Evolutionary conservation across 2,888 invertebrate genomes (phyloP).

Genomic region (Tillus elongatus): DNA sequence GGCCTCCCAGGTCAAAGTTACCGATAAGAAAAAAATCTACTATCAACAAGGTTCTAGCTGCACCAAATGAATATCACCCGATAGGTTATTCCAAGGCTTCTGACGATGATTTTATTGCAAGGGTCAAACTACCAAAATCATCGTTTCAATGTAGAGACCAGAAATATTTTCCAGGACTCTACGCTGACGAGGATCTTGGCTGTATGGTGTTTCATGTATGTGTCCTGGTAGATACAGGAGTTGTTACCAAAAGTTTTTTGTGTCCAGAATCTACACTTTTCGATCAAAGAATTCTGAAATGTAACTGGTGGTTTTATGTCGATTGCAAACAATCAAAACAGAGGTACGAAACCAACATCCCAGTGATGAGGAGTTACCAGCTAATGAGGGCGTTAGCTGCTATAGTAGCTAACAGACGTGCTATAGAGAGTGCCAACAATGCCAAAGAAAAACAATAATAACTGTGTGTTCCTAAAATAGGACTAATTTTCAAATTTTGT

Average conservation of each 20-base stretch:
- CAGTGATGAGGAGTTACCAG: background rate
- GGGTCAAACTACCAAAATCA: background rate
- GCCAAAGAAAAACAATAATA: too few relatives aligned
- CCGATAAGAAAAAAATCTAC: too few relatives aligned
- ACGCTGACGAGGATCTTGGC: constrained; percentile 2
- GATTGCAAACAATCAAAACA: background rate
- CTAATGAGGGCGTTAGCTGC: background rate
- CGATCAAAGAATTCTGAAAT: constrained; percentile 1
- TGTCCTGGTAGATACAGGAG: background rate
- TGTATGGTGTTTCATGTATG: constrained; percentile 2
- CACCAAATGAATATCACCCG: constrained; percentile 1
- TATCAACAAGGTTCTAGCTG: background rate
- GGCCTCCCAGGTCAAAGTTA: too few relatives aligned
- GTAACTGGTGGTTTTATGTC: constrained; percentile 3
- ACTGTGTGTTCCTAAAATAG: too few relatives aligned
- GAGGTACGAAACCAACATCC: background rate
- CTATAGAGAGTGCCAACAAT: too few relatives aligned
- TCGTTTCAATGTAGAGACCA: background rate
- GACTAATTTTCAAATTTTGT: too few relatives aligned
- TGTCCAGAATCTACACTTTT: constrained; percentile 2
- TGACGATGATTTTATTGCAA: background rate
- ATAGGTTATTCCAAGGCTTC: background rate
- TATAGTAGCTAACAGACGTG: background rate
- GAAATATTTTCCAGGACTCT: background rate
- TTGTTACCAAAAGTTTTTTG: background rate